Conservation (phyloP, 1,140 invertebrate genomes). For the Drepana arcuata region DNA sequence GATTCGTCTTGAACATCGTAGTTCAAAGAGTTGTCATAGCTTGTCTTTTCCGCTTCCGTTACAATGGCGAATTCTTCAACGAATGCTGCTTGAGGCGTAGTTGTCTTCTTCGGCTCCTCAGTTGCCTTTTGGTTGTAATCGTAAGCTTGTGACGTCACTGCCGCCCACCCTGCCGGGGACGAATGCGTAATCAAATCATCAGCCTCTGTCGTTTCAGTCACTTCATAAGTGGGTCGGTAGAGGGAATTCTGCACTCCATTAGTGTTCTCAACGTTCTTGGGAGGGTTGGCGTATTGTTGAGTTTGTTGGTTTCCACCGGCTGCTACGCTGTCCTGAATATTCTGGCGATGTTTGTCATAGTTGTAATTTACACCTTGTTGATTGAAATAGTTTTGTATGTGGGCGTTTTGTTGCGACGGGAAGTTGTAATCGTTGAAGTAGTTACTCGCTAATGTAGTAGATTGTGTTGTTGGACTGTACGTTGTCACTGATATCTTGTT, state of each 20-base stretch:
- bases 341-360: conserved; percentile 42
- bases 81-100: conserved; percentile 28
- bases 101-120: conserved; percentile 33
- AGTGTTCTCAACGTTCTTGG: conserved; percentile 24
- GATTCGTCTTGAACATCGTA: conserved; percentile 49
- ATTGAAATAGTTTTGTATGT: conserved; percentile 32
- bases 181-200: conserved; percentile 40
- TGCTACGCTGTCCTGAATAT: conserved; percentile 38
- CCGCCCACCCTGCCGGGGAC: conserved; percentile 34
- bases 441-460: conserved; percentile 38
- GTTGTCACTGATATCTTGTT: conserved; percentile 46
- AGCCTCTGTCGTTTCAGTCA: conserved; percentile 51
- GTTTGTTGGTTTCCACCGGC: conserved; percentile 43
- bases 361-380: conserved; percentile 22
- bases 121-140: conserved; percentile 29
- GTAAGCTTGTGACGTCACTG: conserved; percentile 30
- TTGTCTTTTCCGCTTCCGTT: conserved; percentile 49
- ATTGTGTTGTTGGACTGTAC: conserved; percentile 49
- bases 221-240: conserved; percentile 54
- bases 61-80: conserved; percentile 55
- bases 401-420: conserved; percentile 20
- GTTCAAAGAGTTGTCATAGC: conserved; percentile 44
- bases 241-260: conserved; percentile 26
- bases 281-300: conserved; percentile 38
- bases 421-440: conserved; percentile 27